Evolutionary conservation across 2,797 vertebrate genomes (phyloP), one percentile per base, ranked within the genome.

Genomic region (Microhierax caerulescens): DNA sequence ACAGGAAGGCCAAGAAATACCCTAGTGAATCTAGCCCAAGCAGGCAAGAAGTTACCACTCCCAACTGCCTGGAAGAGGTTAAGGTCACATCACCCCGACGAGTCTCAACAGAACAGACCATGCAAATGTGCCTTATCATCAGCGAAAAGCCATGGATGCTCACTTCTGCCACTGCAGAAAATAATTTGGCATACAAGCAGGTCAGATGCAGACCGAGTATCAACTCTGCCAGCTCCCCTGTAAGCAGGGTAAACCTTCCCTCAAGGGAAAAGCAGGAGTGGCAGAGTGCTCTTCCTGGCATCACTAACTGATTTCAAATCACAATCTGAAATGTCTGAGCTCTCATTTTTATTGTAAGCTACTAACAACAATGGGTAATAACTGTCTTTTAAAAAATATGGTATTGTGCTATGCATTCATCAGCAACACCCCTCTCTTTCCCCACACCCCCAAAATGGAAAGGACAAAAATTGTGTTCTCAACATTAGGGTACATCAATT

Each of bases 61-160:
- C 70, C 39, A 21, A 4, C 3, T 19, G 43, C 61, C n/a, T 30
- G 61, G 59, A 85, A 45, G 53, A 51, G 27, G 8, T n/a, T 7
- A 13, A 13, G n/a, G 53, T 41, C 30, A 27, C 41, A 30, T 39
- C 21, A 22, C 21, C 25, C 17, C 8, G 41, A 25, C 5, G 23
- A 7, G n/a, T 5, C 41, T 20, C 60, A 22, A 34, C 67, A 54
- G 36, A 54, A 18, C 39, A 50, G 67, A n/a, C 39, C 34, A 5
- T 7, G 51, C 53, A 48, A 23, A 11, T 2, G 13, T 20, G 37
- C 72, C 77, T 34, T 8, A 28, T 2, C 2, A 0, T 15, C 65
- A 85, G 64, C 41, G 18, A 48, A 36, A 68, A 37, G n/a, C 79
- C 36, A 3, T 0, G 75, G 75, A 47, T 21, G 50, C 20, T 87